Evolutionary conservation across 2,888 invertebrate species (phyloP).

Genomic region (Scaptomyza polygonia): DNA sequence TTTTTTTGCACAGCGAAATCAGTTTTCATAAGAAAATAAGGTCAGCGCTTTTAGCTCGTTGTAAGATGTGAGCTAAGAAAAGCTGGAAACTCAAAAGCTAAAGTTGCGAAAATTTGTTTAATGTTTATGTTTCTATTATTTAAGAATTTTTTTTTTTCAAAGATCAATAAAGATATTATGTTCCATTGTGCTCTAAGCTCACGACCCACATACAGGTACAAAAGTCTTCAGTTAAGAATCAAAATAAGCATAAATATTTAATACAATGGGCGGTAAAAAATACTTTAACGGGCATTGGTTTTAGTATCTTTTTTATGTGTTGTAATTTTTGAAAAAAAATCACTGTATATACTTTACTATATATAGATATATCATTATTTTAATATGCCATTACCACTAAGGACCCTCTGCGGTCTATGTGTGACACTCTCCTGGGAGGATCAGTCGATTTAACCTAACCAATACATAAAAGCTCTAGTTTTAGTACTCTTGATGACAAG

Average conservation of each 20-base stretch:
- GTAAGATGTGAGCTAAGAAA: background rate
- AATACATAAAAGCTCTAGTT: too few relatives aligned
- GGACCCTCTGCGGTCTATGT: too few relatives aligned
- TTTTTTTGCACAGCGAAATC: conserved; percentile 1
- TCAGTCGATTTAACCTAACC: too few relatives aligned
- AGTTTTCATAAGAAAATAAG: background rate
- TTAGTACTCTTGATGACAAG: too few relatives aligned
- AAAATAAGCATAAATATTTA: background rate
- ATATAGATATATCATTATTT: too few relatives aligned
- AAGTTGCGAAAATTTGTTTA: background rate
- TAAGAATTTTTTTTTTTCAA: background rate
- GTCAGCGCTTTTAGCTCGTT: background rate
- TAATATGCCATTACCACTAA: too few relatives aligned
- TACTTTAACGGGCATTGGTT: background rate
- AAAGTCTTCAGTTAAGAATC: background rate
- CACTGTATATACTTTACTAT: too few relatives aligned
- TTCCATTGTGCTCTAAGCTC: conserved; percentile 1
- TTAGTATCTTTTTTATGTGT: too few relatives aligned
- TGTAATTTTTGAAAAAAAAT: too few relatives aligned
- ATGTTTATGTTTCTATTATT: background rate
- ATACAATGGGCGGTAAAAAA: background rate
- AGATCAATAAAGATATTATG: conserved; percentile 6
- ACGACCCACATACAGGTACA: background rate
- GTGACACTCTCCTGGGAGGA: too few relatives aligned
- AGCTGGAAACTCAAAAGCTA: background rate